Evolutionary conservation across 2,888 invertebrate genomes (phyloP), one percentile per base, ranked within the genome.

Genomic region (Drosophila neonasuta): DNA sequence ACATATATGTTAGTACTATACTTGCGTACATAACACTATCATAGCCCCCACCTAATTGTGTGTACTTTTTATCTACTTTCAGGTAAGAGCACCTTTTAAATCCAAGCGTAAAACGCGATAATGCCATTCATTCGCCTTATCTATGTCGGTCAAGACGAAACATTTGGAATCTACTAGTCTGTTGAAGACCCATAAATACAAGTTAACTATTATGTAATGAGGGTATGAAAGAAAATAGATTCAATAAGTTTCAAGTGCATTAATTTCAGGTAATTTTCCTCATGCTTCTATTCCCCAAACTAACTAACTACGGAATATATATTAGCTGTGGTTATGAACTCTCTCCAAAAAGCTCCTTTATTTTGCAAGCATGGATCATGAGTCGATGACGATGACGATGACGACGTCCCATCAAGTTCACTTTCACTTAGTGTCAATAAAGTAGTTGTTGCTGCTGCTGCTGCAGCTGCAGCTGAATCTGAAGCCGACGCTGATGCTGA

Each of bases 351-450:
- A 57, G 32, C 57, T 45, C 20, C 30, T 68, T 52, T 15, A 1
- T 15, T 52, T 15, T 45, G 45, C 71, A 65, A 46, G 56, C 10
- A 58, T 52, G 29, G 45, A 42, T 66, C 56, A 59, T 51, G 57
- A 64, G 64, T 77, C 67, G 67, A 72, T 58, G 51, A 29, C 70
- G 51, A 41, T 57, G 64, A 42, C 66, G 52, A 58, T 57, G 55
- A 36, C 60, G 64, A 45, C 67, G 74, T 72, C 76, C 76, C 87
- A 82, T 84, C 83, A 84, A 85, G 74, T 87, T 84, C 87, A 84
- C 84, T 84, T 84, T 84, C 84, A 84, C 84, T 84, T 86, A 84
- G 77, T 83, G 86, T 83, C 87, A 87, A 78, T 80, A 69, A 66
- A 71, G 71, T 46, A 56, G 61, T 64, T 57, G 61, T 57, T 73